Percentiles rank a stretch among this genome's conserved stretches.
Conservation (phyloP, 2,797 vertebrate species). For the Phataginus tricuspis region DNA sequence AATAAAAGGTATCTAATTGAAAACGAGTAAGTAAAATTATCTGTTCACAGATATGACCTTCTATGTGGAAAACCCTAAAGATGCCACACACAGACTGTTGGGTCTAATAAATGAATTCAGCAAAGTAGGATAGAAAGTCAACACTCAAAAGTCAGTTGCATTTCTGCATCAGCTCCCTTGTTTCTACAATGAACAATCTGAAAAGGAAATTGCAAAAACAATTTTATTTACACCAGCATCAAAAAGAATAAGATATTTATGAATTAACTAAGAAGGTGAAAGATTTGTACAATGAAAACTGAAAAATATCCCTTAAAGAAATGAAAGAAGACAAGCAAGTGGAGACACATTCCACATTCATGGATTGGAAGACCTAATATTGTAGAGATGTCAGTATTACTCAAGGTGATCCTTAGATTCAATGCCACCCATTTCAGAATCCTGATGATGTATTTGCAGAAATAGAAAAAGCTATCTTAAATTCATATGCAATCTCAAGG, state of each 20-base stretch:
- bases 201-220: fast-evolving
- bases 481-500: fast-evolving
- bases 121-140: fast-evolving
- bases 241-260: fast-evolving
- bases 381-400: fast-evolving
- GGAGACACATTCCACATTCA: fast-evolving
- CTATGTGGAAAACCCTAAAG: fast-evolving
- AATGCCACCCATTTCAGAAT: fast-evolving
- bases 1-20: fast-evolving
- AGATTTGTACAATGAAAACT: fast-evolving
- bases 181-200: neutral
- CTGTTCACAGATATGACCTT: fast-evolving
- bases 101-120: fast-evolving
- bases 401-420: fast-evolving
- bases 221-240: fast-evolving
- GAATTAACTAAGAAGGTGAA: neutral
- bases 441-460: fast-evolving
- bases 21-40: fast-evolving
- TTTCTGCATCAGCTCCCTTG: fast-evolving
- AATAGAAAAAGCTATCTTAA: neutral
- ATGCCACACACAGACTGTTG: fast-evolving
- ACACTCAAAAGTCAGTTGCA: fast-evolving
- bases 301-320: fast-evolving
- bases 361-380: fast-evolving
- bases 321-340: fast-evolving